phyloP scores from a whole-genome alignment of 92 coral and sea anemone species.

The Montipora capitata region DNA sequence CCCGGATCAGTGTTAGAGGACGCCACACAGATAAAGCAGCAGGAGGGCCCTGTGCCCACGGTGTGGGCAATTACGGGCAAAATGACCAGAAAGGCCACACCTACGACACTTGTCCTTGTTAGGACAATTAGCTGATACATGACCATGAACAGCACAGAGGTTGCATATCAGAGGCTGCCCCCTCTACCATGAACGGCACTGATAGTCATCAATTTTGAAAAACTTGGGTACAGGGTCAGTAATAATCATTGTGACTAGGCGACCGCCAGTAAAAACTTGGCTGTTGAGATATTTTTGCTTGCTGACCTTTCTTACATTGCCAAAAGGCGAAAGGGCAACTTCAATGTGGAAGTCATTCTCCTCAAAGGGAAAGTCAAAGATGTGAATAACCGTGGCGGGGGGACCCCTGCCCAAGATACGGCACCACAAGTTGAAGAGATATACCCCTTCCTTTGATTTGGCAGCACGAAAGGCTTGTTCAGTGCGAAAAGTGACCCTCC shows the following conservation, averaged over 20 bases:
- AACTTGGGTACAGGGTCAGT: neutral
- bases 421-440: neutral
- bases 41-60: no score
- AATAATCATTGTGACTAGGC: neutral
- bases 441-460: neutral
- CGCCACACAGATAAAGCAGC: no score
- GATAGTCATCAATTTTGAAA: neutral
- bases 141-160: neutral
- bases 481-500: neutral
- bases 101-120: neutral
- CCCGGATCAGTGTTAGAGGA: no score
- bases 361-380: no score
- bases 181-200: neutral
- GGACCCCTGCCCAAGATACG: neutral
- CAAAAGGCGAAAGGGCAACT: no score
- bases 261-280: neutral
- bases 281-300: no score
- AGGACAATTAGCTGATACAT: neutral
- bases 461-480: neutral
- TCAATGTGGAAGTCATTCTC: no score
- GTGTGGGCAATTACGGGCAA: slow-evolving; percentile 3
- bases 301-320: no score
- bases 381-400: no score
- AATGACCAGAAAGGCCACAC: neutral
- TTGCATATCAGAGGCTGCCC: neutral